Conservation (phyloP, 2,797 vertebrate species). For the Acipenser ruthenus region DNA sequence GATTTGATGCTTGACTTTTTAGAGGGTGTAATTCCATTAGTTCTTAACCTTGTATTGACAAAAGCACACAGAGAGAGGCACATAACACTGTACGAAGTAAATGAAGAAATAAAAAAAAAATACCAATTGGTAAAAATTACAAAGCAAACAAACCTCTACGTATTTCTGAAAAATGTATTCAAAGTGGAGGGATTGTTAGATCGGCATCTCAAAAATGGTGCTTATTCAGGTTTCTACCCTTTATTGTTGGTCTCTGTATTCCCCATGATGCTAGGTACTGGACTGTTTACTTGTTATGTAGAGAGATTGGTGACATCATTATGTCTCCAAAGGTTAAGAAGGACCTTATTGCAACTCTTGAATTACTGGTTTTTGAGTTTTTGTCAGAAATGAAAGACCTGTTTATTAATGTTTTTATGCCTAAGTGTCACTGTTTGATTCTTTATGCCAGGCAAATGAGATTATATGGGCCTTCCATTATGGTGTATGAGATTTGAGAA, state of each 20-base stretch:
- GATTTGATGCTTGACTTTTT: background rate
- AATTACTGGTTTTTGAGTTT: constrained; percentile 16
- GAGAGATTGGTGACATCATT: constrained; percentile 22
- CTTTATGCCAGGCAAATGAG: constrained; percentile 16
- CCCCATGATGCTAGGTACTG: constrained; percentile 16
- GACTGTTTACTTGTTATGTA: constrained; percentile 14
- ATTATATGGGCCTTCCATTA: constrained; percentile 15
- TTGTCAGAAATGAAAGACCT: constrained; percentile 9
- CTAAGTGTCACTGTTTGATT: constrained; percentile 18
- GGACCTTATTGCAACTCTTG: constrained; percentile 4
- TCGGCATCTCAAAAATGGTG: constrained; percentile 26
- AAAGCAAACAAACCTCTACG: constrained; percentile 10
- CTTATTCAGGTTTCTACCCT: constrained; percentile 25
- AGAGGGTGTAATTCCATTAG: constrained; percentile 16
- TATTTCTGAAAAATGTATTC: constrained; percentile 12
- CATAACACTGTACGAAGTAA: constrained; percentile 19
- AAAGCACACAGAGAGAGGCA: constrained; percentile 15
- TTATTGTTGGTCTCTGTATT: constrained; percentile 21
- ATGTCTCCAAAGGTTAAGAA: constrained; percentile 11
- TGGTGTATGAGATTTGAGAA: constrained; percentile 27
- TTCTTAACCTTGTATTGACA: constrained; percentile 13
- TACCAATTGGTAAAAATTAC: background rate
- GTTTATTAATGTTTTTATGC: constrained; percentile 19
- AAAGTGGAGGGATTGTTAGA: constrained; percentile 14
- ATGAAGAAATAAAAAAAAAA: constrained; percentile 10